Conservation (phyloP, 2,797 vertebrate species). For the Spea hammondii region DNA sequence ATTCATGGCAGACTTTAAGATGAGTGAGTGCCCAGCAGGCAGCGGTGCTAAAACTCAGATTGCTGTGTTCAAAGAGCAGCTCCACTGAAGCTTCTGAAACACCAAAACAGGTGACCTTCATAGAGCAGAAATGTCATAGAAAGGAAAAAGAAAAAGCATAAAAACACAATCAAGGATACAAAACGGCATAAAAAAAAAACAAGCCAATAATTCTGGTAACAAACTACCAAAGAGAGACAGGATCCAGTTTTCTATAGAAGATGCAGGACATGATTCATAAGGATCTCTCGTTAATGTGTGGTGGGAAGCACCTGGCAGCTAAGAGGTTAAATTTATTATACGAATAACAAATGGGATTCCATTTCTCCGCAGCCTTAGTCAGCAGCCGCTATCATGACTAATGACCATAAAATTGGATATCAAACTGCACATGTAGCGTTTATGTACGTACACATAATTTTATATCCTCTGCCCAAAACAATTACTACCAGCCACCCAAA, state of each 20-base stretch:
- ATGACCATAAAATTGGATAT: constrained; percentile 36
- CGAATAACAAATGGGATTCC: neutral
- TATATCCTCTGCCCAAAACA: constrained; percentile 16
- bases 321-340: constrained; percentile 33
- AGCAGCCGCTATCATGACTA: constrained; percentile 21
- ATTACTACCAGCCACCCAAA: constrained; percentile 25
- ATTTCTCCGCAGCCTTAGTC: constrained; percentile 18
- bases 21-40: constrained; percentile 47
- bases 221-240: too few species aligned
- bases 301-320: neutral
- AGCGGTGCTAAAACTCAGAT: constrained; percentile 36
- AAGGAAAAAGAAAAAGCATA: neutral
- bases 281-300: too few species aligned
- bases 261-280: neutral
- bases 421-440: constrained; percentile 1
- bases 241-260: neutral
- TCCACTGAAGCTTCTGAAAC: constrained; percentile 11
- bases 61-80: constrained; percentile 40
- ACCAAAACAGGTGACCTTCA: constrained; percentile 42
- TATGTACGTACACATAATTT: constrained; percentile 26
- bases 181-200: too few species aligned
- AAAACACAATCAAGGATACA: too few species aligned
- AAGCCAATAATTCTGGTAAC: too few species aligned
- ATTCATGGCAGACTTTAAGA: constrained; percentile 45
- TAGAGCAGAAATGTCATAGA: constrained; percentile 28